phyloP scores from a whole-genome alignment of 2,113 vertebrate species.

The Lepus americanus region DNA sequence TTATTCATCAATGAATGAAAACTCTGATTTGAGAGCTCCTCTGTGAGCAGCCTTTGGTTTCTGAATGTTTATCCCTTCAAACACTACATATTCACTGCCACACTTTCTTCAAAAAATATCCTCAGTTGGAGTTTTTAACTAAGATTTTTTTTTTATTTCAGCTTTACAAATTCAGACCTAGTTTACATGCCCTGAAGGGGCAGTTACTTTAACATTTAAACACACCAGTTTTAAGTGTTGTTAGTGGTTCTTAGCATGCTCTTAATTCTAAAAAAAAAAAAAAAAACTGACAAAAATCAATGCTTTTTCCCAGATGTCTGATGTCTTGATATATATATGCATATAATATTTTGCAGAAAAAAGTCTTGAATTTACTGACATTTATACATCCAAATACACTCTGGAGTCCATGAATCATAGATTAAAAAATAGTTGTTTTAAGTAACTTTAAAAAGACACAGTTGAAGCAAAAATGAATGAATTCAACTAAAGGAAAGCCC shows the following conservation, averaged over 20 bases:
- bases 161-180: slow-evolving; percentile 33
- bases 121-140: background rate
- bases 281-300: background rate
- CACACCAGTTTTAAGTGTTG: background rate
- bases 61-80: slow-evolving; percentile 29
- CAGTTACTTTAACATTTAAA: slow-evolving; percentile 47
- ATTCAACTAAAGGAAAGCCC: slow-evolving; percentile 8
- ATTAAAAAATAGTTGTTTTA: slow-evolving; percentile 35
- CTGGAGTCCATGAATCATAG: slow-evolving; percentile 14
- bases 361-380: background rate
- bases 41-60: background rate
- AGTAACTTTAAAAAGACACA: slow-evolving; percentile 24
- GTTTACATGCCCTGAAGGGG: background rate
- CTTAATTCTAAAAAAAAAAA: slow-evolving; percentile 3
- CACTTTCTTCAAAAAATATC: background rate
- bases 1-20: slow-evolving; percentile 56
- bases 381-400: slow-evolving; percentile 33
- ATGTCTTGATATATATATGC: background rate
- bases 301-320: background rate
- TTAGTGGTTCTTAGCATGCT: background rate
- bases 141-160: background rate
- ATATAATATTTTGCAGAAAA: slow-evolving; percentile 7
- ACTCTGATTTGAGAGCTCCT: slow-evolving; percentile 38
- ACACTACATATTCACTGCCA: background rate
- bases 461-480: background rate